Evolutionary conservation across 2,888 invertebrate genomes (phyloP), one percentile per base, ranked within the genome.

Genomic region (Automeris io): DNA sequence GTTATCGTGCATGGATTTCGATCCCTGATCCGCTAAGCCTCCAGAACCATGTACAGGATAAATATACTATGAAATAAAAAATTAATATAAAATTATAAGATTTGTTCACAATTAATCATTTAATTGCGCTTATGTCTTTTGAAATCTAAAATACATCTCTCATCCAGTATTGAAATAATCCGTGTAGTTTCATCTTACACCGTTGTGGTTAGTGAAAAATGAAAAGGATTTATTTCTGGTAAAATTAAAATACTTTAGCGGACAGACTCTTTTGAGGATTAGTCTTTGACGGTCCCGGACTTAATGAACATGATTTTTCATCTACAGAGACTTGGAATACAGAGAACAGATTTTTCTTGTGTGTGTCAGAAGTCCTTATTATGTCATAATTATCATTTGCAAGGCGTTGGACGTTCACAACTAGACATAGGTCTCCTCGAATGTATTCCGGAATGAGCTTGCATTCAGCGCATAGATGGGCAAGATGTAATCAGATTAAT

Each of bases 191-290:
- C 29, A 16, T 29, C 29, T 29, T 29, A 29, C 29, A 29, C 42
- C 37, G 46, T 41, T 47, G 47, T 43, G 38, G 45, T 54, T 51
- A 45, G 51, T 64, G 63, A 66, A 65, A 70, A 71, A 72, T 66
- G 57, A 57, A 62, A 54, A 57, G 49, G 51, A 66, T 71, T 72
- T 69, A 70, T 68, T 70, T 68, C 54, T 48, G 48, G 41, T 47
- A 58, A 69, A 69, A 66, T 70, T 67, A 63, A 65, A 70, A 66
- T 64, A 61, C 61, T 50, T 58, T 50, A 59, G 57, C 60, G 49
- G 51, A 42, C 46, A 47, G 50, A 52, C 49, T 54, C 51, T 57
- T 56, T 24, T 19, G 44, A 41, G 45, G 56, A 51, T 57, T 58
- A 54, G 49, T 36, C 33, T 37, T 48, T 49, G 49, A 46, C 48